These are phyloP conservation scores for Corythornis madagascariensis DNA, from an alignment of 2,113 vertebrate genomes.

Conservation along the genomic window DNA sequence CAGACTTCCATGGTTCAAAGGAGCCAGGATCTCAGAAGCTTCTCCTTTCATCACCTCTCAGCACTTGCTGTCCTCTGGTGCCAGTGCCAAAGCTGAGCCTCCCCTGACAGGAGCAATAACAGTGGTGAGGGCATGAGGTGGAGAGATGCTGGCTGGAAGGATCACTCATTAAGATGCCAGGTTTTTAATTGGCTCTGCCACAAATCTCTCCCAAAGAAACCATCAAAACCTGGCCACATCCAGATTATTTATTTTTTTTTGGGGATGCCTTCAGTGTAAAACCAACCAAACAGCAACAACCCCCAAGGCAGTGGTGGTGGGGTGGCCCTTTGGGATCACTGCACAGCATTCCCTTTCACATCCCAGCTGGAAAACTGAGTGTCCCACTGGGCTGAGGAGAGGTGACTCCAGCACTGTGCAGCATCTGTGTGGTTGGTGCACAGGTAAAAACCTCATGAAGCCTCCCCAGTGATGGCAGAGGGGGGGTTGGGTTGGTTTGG, in stretches of 20 bases:
- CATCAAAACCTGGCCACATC: accelerated
- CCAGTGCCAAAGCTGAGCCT: neutral
- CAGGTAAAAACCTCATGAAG: conserved; percentile 74
- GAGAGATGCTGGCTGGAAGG: neutral
- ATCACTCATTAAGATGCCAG: neutral
- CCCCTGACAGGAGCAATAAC: neutral
- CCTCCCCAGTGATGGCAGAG: conserved; percentile 8
- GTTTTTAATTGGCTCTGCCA: neutral
- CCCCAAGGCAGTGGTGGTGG: neutral
- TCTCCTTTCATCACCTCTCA: neutral
- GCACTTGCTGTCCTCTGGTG: neutral
- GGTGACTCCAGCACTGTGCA: conserved; percentile 33
- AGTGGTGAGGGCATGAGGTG: neutral
- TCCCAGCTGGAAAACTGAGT: neutral
- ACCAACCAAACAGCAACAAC: accelerated
- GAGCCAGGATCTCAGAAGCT: neutral
- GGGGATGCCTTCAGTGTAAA: neutral
- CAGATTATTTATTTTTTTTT: too few relatives aligned
- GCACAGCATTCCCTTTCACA: neutral
- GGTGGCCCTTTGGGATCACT: neutral
- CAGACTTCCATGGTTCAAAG: neutral
- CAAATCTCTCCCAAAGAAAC: neutral
- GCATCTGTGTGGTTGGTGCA: conserved; percentile 20
- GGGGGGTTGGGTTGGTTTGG: conserved; percentile 55
- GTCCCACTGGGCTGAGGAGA: conserved; percentile 20